These are phyloP conservation scores for Idaea aversata DNA, from an alignment of 2,888 invertebrate species.

Conservation along the genomic window DNA sequence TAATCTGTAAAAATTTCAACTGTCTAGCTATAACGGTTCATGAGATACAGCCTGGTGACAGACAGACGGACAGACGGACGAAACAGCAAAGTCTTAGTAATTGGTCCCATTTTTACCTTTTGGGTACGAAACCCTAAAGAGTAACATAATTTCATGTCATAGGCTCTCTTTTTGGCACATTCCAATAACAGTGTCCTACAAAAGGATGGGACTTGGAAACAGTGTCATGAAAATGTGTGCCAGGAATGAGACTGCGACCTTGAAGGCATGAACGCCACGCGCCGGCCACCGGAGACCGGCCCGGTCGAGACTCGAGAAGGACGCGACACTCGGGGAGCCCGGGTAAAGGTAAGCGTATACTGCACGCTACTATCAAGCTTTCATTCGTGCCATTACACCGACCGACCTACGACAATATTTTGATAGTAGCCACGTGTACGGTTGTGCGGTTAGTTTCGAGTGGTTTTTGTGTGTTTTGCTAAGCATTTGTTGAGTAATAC, in stretches of 20 bases:
- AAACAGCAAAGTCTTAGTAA: no score
- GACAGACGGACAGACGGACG: no score
- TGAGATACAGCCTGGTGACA: no score
- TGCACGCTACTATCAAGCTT: slow-evolving; percentile 22
- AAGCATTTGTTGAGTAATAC: not conserved
- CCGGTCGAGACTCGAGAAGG: slow-evolving; percentile 30
- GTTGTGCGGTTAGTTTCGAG: not conserved
- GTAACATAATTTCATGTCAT: not conserved
- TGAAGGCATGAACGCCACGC: slow-evolving; percentile 39
- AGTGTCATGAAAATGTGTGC: slow-evolving; percentile 37
- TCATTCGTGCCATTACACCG: slow-evolving; percentile 11
- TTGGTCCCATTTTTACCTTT: no score
- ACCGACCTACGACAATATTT: slow-evolving; percentile 39
- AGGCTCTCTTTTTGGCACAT: not conserved
- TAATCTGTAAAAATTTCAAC: no score
- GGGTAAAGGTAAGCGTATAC: slow-evolving; percentile 38
- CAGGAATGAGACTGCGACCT: slow-evolving; percentile 54
- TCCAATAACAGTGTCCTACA: not conserved
- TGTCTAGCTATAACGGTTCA: no score
- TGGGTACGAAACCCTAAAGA: no score
- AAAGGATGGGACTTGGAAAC: slow-evolving; percentile 4
- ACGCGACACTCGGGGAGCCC: slow-evolving; percentile 35
- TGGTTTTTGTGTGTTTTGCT: not conserved
- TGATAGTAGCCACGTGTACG: slow-evolving; percentile 11
- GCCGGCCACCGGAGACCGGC: slow-evolving; percentile 50